Conservation (phyloP, 2,888 invertebrate genomes). For the Eucera pruinosa region DNA sequence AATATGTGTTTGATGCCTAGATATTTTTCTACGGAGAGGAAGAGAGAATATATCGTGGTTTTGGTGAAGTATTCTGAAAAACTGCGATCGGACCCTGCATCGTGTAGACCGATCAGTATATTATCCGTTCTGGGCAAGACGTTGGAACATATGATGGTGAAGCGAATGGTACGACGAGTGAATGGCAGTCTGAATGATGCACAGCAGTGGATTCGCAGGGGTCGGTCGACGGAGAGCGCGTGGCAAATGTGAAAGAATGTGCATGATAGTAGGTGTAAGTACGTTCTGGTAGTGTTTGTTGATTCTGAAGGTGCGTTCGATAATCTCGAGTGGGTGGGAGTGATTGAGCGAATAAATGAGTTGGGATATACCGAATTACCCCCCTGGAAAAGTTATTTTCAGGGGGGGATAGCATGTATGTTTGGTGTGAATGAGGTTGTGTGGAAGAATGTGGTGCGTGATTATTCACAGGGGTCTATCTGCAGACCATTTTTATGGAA, state of each 20-base stretch:
- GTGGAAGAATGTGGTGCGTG: too few relatives aligned
- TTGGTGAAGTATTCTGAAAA: background rate
- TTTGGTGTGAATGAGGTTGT: too few relatives aligned
- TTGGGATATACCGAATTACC: background rate
- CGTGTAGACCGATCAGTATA: conserved; percentile 24
- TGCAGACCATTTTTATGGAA: too few relatives aligned
- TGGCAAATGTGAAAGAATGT: conserved; percentile 22
- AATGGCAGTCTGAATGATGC: background rate
- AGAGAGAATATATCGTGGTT: background rate
- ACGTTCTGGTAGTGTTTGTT: conserved; percentile 23
- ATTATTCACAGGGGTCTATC: too few relatives aligned
- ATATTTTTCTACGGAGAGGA: background rate
- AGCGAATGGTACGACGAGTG: background rate
- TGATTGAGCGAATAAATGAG: background rate
- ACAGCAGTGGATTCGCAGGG: conserved; percentile 23
- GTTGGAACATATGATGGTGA: conserved; percentile 25
- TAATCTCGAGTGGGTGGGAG: conserved; percentile 9
- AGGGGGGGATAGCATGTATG: too few relatives aligned
- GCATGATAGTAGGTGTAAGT: background rate
- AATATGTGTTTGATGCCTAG: background rate
- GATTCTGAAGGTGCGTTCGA: conserved; percentile 20
- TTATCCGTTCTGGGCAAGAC: conserved; percentile 14
- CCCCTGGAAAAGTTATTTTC: background rate
- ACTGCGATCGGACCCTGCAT: background rate
- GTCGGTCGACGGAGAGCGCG: conserved; percentile 24